Conservation (phyloP, 2,888 invertebrate species). For the Odontocerum albicorne region DNA sequence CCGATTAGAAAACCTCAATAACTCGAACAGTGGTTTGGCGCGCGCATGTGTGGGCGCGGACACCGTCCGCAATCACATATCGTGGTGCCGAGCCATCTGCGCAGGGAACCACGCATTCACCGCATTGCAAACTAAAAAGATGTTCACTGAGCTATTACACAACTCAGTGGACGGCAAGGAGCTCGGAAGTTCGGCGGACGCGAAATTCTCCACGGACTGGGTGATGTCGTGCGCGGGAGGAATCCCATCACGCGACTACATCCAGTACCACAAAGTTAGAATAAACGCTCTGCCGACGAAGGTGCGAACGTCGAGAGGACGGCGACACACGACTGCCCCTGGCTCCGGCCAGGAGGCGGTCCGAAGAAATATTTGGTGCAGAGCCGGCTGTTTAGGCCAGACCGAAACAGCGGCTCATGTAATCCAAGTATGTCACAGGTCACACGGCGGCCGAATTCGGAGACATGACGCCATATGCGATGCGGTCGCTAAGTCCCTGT, state of each 20-base stretch:
- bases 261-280: conserved; percentile 39
- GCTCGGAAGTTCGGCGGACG: background rate
- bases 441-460: conserved; percentile 42
- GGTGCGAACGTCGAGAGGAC: conserved; percentile 38
- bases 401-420: conserved; percentile 40
- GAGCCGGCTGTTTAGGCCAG: conserved; percentile 38
- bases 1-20: too few relatives aligned
- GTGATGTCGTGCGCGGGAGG: conserved; percentile 29
- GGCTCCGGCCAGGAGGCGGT: too few relatives aligned
- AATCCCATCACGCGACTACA: conserved; percentile 41
- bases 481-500: conserved; percentile 36
- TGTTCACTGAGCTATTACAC: background rate
- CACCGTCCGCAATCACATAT: too few relatives aligned
- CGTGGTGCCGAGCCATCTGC: too few relatives aligned
- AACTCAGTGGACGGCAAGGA: conserved; percentile 3
- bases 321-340: too few relatives aligned
- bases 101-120: too few relatives aligned
- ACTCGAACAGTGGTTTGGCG: too few relatives aligned
- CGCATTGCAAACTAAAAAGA: too few relatives aligned
- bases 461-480: conserved; percentile 41
- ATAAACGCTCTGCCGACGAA: conserved; percentile 41
- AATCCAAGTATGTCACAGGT: conserved; percentile 41
- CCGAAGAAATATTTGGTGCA: too few relatives aligned
- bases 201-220: background rate
- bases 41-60: too few relatives aligned